Evolutionary conservation across 2,113 vertebrate species (phyloP), one percentile per base, ranked within the genome.

Genomic region (Pogona vitticeps): DNA sequence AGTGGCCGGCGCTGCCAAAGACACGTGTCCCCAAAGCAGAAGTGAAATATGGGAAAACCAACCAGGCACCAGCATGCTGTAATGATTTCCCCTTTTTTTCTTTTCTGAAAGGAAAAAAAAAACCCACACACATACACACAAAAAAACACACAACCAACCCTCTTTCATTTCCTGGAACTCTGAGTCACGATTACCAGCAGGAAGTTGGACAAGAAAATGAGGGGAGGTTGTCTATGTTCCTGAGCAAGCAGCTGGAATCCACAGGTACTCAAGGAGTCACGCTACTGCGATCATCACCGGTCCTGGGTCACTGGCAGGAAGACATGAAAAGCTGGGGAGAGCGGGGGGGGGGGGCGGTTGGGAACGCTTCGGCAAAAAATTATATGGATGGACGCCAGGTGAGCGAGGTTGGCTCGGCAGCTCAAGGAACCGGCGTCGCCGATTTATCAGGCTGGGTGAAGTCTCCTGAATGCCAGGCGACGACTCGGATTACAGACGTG

Each of bases 171-270:
- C 92, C 94, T 93, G 95, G 94, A 94, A 95, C 87, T 73, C 93
- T 94, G 93, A 94, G 91, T 95, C 95, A 95, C 89, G 93, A 88
- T 93, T 93, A 95, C 93, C 90, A 93, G 91, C 93, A 95, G 94
- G 91, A 95, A 94, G 88, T 92, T 94, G 94, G 92, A 95, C 31
- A 15, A 87, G 83, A 91, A 68, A 81, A 31, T 26, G 56, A 87
- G 80, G 73, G 83, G 76, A 79, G 71, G 76, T 86, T 86, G 71
- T 58, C 12, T 1, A 9, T n/a, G 59, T 93, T 90, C 82, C 89
- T 90, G 88, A 90, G 94, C 91, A 90, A 94, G 82, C 70, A 80
- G 90, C 90, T 92, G 87, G 91, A 90, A 88, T 91, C 86, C 86
- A 89, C 93, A 95, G 93, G 93, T 94, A 90, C 92, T 90, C 17